Conservation (phyloP, 1,140 invertebrate species). For the Diachasmimorpha longicaudata region DNA sequence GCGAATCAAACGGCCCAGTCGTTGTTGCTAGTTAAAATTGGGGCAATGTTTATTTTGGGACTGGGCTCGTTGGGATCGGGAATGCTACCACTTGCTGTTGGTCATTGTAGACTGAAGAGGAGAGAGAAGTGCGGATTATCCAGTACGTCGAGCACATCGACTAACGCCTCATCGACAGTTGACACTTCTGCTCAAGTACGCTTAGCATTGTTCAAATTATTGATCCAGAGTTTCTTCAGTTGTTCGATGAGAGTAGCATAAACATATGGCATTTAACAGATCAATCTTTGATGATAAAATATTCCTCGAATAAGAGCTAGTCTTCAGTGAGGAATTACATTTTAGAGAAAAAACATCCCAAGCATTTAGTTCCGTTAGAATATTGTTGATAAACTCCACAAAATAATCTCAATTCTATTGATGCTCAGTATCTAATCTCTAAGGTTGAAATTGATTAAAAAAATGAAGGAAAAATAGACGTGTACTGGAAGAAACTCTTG, state of each 20-base stretch:
- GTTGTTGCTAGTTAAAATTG: slow-evolving; percentile 61
- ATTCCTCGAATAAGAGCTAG: too few species aligned
- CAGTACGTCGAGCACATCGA: slow-evolving; percentile 45
- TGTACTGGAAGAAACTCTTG: neutral
- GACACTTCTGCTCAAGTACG: slow-evolving; percentile 33
- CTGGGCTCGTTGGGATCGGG: slow-evolving; percentile 63
- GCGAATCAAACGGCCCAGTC: slow-evolving; percentile 22
- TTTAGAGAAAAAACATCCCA: too few species aligned
- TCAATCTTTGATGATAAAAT: too few species aligned
- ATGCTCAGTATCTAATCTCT: neutral
- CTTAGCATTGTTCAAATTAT: neutral
- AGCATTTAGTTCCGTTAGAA: too few species aligned
- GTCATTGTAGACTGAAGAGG: slow-evolving; percentile 50
- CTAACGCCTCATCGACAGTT: slow-evolving; percentile 42
- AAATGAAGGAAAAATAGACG: neutral
- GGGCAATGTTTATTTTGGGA: slow-evolving; percentile 65
- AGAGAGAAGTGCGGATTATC: slow-evolving; percentile 44
- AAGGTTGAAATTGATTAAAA: neutral
- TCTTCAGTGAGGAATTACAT: too few species aligned
- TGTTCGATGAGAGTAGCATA: neutral
- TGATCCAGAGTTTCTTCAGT: neutral
- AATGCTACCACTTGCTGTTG: slow-evolving; percentile 63
- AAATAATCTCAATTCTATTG: neutral
- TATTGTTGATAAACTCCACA: neutral
- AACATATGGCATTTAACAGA: too few species aligned